phyloP scores from a whole-genome alignment of 2,888 invertebrate genomes.

The Macrosiphum euphorbiae region DNA sequence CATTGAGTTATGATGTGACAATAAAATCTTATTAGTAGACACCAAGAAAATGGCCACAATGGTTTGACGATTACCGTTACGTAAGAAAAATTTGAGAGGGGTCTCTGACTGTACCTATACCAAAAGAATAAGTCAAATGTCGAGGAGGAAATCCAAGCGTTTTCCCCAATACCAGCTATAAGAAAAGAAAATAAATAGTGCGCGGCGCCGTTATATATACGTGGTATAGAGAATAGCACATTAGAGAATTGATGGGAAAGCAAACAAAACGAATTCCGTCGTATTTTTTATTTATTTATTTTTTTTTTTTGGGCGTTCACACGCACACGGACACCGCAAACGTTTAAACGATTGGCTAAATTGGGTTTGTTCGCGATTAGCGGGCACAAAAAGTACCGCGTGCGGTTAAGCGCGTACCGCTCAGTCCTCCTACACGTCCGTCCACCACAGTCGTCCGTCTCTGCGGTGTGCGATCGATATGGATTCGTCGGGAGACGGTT shows the following conservation, averaged over 20 bases:
- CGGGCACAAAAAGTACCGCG: slow-evolving; percentile 24
- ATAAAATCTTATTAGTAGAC: background rate
- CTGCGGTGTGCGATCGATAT: slow-evolving; percentile 44
- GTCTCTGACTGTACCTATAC: background rate
- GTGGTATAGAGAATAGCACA: background rate
- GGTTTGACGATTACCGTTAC: background rate
- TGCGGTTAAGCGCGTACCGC: slow-evolving; percentile 30
- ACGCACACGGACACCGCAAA: slow-evolving; percentile 1
- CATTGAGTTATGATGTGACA: background rate
- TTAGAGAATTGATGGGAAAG: slow-evolving; percentile 40
- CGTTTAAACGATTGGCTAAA: slow-evolving; percentile 59
- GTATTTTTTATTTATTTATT: slow-evolving; percentile 5
- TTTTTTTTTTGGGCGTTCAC: background rate
- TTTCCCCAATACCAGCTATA: background rate
- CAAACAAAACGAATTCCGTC: slow-evolving; percentile 46
- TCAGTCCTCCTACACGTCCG: background rate
- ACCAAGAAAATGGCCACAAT: background rate
- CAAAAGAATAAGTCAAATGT: background rate
- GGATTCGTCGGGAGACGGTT: slow-evolving; percentile 53
- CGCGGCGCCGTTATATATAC: background rate
- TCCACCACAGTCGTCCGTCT: slow-evolving; percentile 4
- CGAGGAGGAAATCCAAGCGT: background rate
- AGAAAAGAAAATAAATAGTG: background rate
- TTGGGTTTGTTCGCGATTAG: slow-evolving; percentile 63
- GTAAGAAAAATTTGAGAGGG: background rate